Conservation (phyloP, 2,888 invertebrate genomes). For the Ormyrus rosae region DNA sequence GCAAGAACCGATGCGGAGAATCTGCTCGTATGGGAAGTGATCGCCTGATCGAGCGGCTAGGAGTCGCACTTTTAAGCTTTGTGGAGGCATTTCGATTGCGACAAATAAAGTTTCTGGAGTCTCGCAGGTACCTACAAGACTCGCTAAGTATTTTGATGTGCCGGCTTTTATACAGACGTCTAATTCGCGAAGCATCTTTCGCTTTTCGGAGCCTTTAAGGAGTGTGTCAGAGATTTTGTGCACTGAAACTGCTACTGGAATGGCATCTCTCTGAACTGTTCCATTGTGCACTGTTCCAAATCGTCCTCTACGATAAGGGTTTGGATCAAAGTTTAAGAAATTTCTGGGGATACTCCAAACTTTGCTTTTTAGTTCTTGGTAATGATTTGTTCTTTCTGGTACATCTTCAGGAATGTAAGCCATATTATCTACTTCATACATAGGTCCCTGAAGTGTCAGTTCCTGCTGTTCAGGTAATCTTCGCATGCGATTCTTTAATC, state of each 20-base stretch:
- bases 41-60: slow-evolving; percentile 69
- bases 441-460: slow-evolving; percentile 86
- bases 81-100: slow-evolving; percentile 83
- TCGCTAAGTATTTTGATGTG: slow-evolving; percentile 84
- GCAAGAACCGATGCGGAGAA: slow-evolving; percentile 74
- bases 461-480: slow-evolving; percentile 81
- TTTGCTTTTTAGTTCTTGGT: slow-evolving; percentile 85
- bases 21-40: slow-evolving; percentile 68
- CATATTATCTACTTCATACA: slow-evolving; percentile 88
- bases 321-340: slow-evolving; percentile 83
- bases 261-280: slow-evolving; percentile 81
- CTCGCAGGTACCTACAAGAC: slow-evolving; percentile 88
- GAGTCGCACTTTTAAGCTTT: slow-evolving; percentile 84
- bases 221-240: slow-evolving; percentile 82
- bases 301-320: slow-evolving; percentile 84
- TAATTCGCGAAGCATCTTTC: slow-evolving; percentile 82
- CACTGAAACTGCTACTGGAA: slow-evolving; percentile 78
- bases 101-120: slow-evolving; percentile 85
- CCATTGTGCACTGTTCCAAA: slow-evolving; percentile 88
- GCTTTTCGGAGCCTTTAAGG: slow-evolving; percentile 78
- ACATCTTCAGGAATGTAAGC: slow-evolving; percentile 87
- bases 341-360: slow-evolving; percentile 86
- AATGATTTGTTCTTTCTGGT: slow-evolving; percentile 81
- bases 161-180: slow-evolving; percentile 84
- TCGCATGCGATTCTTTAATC: slow-evolving; percentile 71